Base-by-base conservation (phyloP, 2,888 invertebrate genomes). In the Drosophila mulleri region DNA sequence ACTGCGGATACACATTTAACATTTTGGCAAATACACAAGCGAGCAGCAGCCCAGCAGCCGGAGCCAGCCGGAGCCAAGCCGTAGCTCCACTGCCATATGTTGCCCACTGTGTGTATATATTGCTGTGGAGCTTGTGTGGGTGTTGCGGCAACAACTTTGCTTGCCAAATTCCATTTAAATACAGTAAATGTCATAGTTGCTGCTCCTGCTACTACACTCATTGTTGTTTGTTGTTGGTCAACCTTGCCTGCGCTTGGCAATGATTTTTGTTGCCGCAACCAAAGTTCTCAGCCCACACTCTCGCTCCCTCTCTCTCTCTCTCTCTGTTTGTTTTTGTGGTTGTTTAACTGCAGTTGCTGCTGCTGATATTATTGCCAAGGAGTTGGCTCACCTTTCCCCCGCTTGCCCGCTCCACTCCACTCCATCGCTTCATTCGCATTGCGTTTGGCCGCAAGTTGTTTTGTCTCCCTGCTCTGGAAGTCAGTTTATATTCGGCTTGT, bases 101-200 rank as follows among this genome's bases (percentile, higher is more conserved):
- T 66, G 76, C 69, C 48, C 69, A 66, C 69, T 77, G 72, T 26
- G 20, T 54, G 8, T 29, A 9, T 54, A 23, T 39, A n/a, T n/a
- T 14, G 18, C 37, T 23, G 53, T 39, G 26, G 12, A 37, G 48
- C 37, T 67, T 66, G 50, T 47, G 78, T 64, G 79, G 79, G 68
- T 69, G 79, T 53, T 67, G 68, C 56, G 67, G 64, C 45, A 53
- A 41, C 53, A 84, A 79, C 73, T 88, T 79, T 77, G 67, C 67
- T 78, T 72, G 85, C 88, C 88, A 84, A 88, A 88, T 75, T 81
- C 83, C 81, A 85, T 88, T 88, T 84, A 88, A 88, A 85, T 85
- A 76, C 79, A 73, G 75, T 68, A 71, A 72, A 75, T 76, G 76
- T 67, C 80, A 77, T 64, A 61, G 56, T 2, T 23, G 20, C 20